These are phyloP conservation scores for Apodemia zela DNA, from an alignment of 2,888 invertebrate genomes.

Conservation along the genomic window DNA sequence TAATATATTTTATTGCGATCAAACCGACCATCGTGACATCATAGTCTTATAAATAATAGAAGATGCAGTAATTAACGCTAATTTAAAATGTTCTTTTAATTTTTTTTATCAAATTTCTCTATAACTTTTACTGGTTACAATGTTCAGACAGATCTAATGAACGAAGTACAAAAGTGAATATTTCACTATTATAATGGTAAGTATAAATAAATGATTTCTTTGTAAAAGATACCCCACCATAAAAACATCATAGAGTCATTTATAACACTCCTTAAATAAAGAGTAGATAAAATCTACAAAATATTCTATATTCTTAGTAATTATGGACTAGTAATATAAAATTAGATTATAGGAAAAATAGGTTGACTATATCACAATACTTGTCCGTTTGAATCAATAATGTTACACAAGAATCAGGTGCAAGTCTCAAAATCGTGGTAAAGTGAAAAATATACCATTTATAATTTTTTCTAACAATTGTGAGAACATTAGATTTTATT, in stretches of 20 bases:
- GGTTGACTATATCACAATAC: constrained; percentile 11
- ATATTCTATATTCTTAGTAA: constrained; percentile 46
- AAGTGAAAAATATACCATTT: constrained; percentile 26
- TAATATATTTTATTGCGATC: not conserved
- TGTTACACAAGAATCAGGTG: not conserved
- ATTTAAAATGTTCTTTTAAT: not conserved
- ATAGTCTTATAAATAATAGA: not conserved
- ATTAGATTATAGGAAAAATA: constrained; percentile 12
- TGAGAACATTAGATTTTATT: too few relatives aligned
- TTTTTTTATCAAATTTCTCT: not conserved
- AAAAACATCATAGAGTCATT: constrained; percentile 48
- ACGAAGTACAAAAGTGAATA: constrained; percentile 57
- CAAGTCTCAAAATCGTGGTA: constrained; percentile 10
- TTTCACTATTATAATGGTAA: constrained; percentile 55
- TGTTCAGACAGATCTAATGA: constrained; percentile 39
- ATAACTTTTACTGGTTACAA: constrained; percentile 7
- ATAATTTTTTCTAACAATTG: constrained; percentile 35
- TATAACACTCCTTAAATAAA: constrained; percentile 32
- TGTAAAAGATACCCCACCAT: constrained; percentile 49
- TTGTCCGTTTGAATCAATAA: not conserved
- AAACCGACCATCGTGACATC: constrained; percentile 10
- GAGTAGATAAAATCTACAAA: constrained; percentile 70
- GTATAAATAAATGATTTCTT: constrained; percentile 46
- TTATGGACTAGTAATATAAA: constrained; percentile 46
- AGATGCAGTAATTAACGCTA: constrained; percentile 5